These are phyloP conservation scores for Centruroides vittatus DNA, from an alignment of 1,140 invertebrate species.

Conservation along the genomic window DNA sequence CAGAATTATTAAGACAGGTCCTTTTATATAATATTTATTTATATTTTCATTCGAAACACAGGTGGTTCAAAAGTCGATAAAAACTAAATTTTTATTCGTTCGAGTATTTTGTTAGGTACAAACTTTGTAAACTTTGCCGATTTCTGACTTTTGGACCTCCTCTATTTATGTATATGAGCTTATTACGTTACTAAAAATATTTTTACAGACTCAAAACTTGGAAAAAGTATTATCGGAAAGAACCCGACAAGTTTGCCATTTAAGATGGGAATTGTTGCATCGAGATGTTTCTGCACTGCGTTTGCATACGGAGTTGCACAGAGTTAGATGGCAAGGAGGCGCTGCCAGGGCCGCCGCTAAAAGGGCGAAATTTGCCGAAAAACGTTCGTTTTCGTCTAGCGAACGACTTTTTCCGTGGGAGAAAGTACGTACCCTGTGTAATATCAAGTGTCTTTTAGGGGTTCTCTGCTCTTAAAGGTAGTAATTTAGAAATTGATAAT, in stretches of 20 bases:
- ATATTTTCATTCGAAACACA: too few relatives aligned
- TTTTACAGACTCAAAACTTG: conserved; percentile 6
- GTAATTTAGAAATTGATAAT: too few relatives aligned
- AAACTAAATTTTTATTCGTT: too few relatives aligned
- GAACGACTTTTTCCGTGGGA: background rate
- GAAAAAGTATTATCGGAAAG: conserved; percentile 1
- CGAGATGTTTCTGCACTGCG: conserved; percentile 10
- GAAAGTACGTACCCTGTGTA: background rate
- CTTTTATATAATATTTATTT: too few relatives aligned
- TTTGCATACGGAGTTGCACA: conserved; percentile 9
- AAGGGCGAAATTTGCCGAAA: conserved; percentile 6
- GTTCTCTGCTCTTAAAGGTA: too few relatives aligned
- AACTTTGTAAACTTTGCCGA: too few relatives aligned
- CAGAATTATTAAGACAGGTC: conserved; percentile 8
- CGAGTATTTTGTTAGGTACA: too few relatives aligned
- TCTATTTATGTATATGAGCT: too few relatives aligned
- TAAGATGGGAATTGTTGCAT: conserved; percentile 13
- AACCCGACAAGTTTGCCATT: conserved; percentile 6
- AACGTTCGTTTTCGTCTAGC: conserved; percentile 4
- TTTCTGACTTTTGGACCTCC: too few relatives aligned
- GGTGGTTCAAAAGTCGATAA: too few relatives aligned
- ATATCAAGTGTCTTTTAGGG: background rate
- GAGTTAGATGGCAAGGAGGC: background rate
- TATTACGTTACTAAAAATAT: background rate
- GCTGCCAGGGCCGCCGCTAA: background rate